Evolutionary conservation across 2,888 invertebrate species (phyloP), one percentile per base, ranked within the genome.

Genomic region (Lepetodrilus schrolli): DNA sequence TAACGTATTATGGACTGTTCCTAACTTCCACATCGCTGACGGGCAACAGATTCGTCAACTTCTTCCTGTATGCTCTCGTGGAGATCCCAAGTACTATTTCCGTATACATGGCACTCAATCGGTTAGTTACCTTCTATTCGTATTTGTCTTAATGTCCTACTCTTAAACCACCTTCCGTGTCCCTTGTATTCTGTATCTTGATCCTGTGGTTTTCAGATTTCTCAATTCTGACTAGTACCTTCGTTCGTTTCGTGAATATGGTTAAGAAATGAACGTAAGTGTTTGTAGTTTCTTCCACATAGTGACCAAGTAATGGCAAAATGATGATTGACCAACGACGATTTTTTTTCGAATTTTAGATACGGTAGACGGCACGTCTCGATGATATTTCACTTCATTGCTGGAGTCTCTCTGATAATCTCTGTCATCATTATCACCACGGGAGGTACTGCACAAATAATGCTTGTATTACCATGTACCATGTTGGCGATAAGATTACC

Each of bases 1-100:
- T 83, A 4, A 84, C 84, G 1, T 88, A 87, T 74, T 86, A 83
- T 66, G 86, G 86, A 2, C 75, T 88, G 50, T 84, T 84, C 73
- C 74, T 88, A 69, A 79, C 81, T 1, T 82, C 87, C 0, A 81
- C 87, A 1, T 77, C 75, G 10, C 73, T 87, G 26, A 83, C 83
- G 10, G 86, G 86, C 4, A 79, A 87, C 74, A 71, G 86, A 5
- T 85, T 82, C 66, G 36, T 88, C 13, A 88, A 86, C 78, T 86
- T 84, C 72, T 79, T 85, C 38, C 76, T 87, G 10, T 81, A 80
- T 8, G 83, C 80, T 2, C 8, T 86, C 4, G 83, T 84, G 1
- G 87, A 87, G 66, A 74, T 83, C n/a, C 85, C 86, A 0, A 84
- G 84, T 4, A 81, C 82, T 1, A 50, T 84, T 13, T 8, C 43